Percentiles rank a stretch among this genome's conserved stretches.
These are phyloP conservation scores for Stramonita haemastoma DNA, from an alignment of 2,888 invertebrate genomes.

Conservation along the genomic window DNA sequence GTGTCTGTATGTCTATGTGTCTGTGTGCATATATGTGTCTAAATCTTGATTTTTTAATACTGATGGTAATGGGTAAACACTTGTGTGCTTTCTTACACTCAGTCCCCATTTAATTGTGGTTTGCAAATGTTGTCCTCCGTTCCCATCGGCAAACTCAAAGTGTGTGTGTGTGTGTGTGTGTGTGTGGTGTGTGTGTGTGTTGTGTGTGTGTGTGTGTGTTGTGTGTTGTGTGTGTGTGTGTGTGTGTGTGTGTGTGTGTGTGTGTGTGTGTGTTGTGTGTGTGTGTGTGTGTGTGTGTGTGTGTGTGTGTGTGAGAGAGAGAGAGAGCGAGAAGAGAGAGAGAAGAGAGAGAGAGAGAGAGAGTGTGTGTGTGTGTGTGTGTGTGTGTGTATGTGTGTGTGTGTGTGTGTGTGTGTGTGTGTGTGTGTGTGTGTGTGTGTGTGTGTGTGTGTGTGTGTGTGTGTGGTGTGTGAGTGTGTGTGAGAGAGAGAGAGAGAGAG, in stretches of 20 bases:
- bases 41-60: neutral
- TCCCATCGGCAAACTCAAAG: no score
- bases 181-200: no score
- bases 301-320: no score
- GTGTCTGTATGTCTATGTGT: no score
- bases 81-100: no score
- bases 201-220: no score
- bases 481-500: no score
- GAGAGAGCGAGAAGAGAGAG: no score
- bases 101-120: no score
- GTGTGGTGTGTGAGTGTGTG: neutral
- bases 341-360: neutral
- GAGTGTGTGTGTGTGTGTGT: neutral
- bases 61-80: neutral
- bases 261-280: neutral
- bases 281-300: neutral
- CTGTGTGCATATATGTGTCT: no score
- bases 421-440: neutral
- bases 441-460: neutral
- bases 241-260: neutral
- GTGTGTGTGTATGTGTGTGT: neutral
- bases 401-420: neutral
- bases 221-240: neutral
- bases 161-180: no score
- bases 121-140: no score